Base-by-base conservation (phyloP, 64 coral and sea anemone species). In the Astreopora myriophthalma region DNA sequence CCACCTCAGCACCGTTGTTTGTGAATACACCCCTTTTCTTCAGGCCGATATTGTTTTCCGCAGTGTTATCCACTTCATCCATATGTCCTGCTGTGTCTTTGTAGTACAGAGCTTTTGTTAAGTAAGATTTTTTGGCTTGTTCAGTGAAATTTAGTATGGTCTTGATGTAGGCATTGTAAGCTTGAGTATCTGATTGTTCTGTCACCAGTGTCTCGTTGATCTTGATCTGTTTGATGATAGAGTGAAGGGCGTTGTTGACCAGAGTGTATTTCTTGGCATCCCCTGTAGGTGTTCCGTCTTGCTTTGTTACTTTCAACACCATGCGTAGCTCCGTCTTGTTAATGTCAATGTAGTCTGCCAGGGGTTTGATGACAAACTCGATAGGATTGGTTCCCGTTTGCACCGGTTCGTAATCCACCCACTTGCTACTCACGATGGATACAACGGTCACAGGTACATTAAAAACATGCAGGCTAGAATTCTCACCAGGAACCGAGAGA, bases 201-300 rank as follows among this genome's bases (percentile, higher is more conserved):
- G 90, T 92, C 0, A 92, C 81, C n/a, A 86, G 24, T 0, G 90
- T 92, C 22, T 66, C 82, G 46, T 92, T 92, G 22, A 92, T 86
- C 49, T 75, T 92, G 71, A 92, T 66, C 27, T 92, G 90, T 75
- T 92, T 92, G 35, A 92, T 92, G 28, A 92, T 86, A 3, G 90
- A 77, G 29, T 92, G 90, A 27, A 92, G 48, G n/a, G 83, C 44
- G 19, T 92, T 92, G 79, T 91, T 91, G 26, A 76, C 69, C 0
- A 71, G 33, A 5, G 55, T 80, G n/a, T 76, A 38, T 19, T 58
- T 76, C 8, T 57, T 62, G 13, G 14, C 69, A 42, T 52, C 31
- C 1, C 3, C 34, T 26, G 62, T 75, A 3, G 52, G 36, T 0
- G 5, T 3, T 60, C 80, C 90, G 5, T 46, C 10, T 24, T 20